phyloP scores from a whole-genome alignment of 2,113 vertebrate species.

The Lathamus discolor region DNA sequence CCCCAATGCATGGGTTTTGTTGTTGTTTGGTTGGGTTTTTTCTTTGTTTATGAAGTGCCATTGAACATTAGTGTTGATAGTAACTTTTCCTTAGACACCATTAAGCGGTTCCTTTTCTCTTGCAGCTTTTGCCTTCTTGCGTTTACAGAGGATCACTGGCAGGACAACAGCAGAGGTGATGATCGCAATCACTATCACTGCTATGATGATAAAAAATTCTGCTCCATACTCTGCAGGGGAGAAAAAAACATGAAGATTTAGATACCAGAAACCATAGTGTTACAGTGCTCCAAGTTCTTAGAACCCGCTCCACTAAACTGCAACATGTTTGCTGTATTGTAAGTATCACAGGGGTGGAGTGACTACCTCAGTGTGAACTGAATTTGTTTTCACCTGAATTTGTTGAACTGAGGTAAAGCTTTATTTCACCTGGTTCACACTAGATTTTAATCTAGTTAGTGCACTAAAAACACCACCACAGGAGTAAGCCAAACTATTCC shows the following conservation, averaged over 20 bases:
- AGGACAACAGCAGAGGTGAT: conserved; percentile 63
- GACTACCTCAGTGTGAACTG: background rate
- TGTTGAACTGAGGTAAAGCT: background rate
- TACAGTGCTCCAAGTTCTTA: background rate
- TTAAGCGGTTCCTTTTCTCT: conserved; percentile 68
- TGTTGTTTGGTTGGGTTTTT: background rate
- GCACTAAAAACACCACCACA: background rate
- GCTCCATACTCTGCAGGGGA: conserved; percentile 72
- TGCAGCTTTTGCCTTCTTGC: conserved; percentile 34
- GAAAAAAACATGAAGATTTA: background rate
- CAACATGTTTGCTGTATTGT: background rate
- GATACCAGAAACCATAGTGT: background rate
- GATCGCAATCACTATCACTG: conserved; percentile 66
- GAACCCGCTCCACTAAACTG: background rate
- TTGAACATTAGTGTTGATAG: background rate
- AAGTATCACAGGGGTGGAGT: background rate
- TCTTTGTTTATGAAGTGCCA: background rate
- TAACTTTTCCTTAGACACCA: conserved; percentile 4
- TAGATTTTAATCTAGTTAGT: background rate
- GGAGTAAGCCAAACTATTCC: background rate
- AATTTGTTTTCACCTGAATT: background rate
- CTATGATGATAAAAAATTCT: conserved; percentile 70
- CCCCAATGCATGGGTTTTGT: background rate
- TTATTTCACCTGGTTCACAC: background rate
- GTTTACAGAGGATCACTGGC: conserved; percentile 74